Evolutionary conservation across 2,888 invertebrate genomes (phyloP).

Genomic region (Ethmia dodecea): DNA sequence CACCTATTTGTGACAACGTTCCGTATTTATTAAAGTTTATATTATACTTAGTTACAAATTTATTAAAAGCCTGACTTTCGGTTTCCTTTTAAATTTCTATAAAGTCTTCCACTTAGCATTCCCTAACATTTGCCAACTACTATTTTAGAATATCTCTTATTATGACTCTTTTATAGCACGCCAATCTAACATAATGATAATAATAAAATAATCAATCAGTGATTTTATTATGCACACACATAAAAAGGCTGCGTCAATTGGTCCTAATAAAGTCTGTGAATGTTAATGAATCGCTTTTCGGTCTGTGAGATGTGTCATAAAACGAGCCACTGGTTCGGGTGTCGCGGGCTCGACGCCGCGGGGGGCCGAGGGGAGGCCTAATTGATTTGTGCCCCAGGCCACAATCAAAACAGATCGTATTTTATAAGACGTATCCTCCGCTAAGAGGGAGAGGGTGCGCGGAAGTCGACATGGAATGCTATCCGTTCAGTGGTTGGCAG

Average conservation of each 20-base stretch:
- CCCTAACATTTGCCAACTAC: too few relatives aligned
- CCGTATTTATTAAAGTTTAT: too few relatives aligned
- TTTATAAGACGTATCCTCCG: conserved; percentile 72
- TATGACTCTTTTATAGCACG: too few relatives aligned
- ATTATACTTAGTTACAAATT: too few relatives aligned
- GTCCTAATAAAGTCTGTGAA: conserved; percentile 69
- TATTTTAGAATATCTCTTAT: too few relatives aligned
- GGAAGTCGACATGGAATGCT: conserved; percentile 18
- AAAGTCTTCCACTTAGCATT: too few relatives aligned
- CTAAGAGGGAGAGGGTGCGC: conserved; percentile 58
- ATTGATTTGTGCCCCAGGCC: conserved; percentile 79
- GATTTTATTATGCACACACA: conserved; percentile 28
- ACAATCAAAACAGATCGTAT: conserved; percentile 79
- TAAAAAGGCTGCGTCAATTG: conserved; percentile 52
- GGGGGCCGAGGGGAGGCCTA: conserved; percentile 61
- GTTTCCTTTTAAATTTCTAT: too few relatives aligned
- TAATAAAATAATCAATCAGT: conserved; percentile 41
- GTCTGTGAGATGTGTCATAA: conserved; percentile 72
- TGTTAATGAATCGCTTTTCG: conserved; percentile 71
- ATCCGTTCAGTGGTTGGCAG: conserved; percentile 3
- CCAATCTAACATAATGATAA: too few relatives aligned
- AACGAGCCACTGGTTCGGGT: conserved; percentile 75
- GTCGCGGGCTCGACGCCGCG: conserved; percentile 55
- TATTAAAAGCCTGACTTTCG: too few relatives aligned
- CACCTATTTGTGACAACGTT: too few relatives aligned